Conservation (phyloP, 2,888 invertebrate species). For the Dynastes tityus region DNA sequence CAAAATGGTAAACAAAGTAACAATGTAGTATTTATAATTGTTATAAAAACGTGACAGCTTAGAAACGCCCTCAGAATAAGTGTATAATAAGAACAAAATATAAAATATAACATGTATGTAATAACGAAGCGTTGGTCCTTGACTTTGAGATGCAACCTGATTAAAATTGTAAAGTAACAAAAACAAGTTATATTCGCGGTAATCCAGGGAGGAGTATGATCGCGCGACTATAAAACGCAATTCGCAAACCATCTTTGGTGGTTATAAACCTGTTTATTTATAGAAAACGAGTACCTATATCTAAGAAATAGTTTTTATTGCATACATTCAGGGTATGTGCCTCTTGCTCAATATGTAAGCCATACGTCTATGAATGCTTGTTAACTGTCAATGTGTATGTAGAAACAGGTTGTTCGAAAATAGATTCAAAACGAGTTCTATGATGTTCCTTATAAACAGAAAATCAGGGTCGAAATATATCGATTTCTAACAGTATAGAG, state of each 20-base stretch:
- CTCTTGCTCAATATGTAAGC: conserved; percentile 23
- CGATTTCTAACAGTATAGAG: not conserved
- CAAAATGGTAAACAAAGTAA: no score
- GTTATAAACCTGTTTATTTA: conserved; percentile 47
- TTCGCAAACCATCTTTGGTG: conserved; percentile 36
- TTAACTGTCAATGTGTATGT: conserved; percentile 31
- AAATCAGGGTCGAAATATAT: not conserved
- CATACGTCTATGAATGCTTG: conserved; percentile 15
- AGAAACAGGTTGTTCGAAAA: conserved; percentile 44
- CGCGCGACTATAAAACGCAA: conserved; percentile 7
- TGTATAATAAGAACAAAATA: conserved; percentile 7
- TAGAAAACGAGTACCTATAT: conserved; percentile 46
- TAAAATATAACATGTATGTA: not conserved
- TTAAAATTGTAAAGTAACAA: conserved; percentile 30
- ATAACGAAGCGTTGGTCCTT: conserved; percentile 20
- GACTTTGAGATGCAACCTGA: conserved; percentile 31
- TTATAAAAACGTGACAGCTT: not conserved
- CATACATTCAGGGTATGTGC: conserved; percentile 14
- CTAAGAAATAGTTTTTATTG: conserved; percentile 43
- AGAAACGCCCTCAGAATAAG: not conserved
- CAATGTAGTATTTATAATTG: no score
- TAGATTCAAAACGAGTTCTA: conserved; percentile 45
- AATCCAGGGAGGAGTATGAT: conserved; percentile 33
- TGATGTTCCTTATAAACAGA: conserved; percentile 1
- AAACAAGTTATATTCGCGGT: conserved; percentile 12